Conservation (phyloP, 1,140 invertebrate genomes). For the Diorhabda elongata region DNA sequence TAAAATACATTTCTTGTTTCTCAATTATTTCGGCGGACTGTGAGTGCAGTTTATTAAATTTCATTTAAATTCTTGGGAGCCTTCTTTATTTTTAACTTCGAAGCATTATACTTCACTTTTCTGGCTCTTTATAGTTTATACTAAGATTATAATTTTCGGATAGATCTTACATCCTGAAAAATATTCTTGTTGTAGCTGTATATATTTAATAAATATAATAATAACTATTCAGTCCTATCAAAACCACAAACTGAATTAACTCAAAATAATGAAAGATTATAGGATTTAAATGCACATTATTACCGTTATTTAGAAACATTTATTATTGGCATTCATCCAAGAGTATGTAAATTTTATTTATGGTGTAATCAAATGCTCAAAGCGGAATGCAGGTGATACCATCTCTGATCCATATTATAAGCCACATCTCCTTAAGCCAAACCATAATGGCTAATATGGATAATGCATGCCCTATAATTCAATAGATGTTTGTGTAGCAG, state of each 20-base stretch:
- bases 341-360: not conserved
- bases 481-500: not conserved
- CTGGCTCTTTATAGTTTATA: no score
- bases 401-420: not conserved
- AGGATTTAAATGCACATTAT: not conserved
- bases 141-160: no score
- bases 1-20: no score
- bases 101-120: no score
- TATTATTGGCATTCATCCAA: conserved; percentile 1
- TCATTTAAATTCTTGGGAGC: no score
- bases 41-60: no score
- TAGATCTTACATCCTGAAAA: no score
- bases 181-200: no score
- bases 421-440: not conserved
- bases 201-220: no score
- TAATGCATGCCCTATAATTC: conserved; percentile 2
- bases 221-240: no score
- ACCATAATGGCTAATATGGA: not conserved
- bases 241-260: not conserved
- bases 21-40: no score
- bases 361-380: not conserved
- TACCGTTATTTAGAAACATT: not conserved
- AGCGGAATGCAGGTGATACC: not conserved
- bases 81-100: no score
- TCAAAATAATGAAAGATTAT: not conserved